Base-by-base conservation (phyloP, 1,140 invertebrate species). In the Drosophila kurseongensis region DNA sequence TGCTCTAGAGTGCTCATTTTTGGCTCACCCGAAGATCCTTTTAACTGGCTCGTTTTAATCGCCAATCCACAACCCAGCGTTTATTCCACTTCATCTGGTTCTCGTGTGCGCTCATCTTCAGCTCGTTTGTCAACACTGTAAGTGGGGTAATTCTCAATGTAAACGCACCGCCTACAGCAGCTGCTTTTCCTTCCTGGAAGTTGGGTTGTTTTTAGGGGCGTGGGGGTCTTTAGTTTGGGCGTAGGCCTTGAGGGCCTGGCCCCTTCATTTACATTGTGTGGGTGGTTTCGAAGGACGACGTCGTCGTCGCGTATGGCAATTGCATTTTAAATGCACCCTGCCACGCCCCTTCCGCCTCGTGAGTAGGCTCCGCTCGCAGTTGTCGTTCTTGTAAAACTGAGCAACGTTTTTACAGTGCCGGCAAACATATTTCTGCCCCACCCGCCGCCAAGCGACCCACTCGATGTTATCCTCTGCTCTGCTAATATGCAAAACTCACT, bases 141-240 rank as follows among this genome's bases (percentile, higher is more conserved):
- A 88, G 83, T 88, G 79, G 83, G 83, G 83, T 88, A 88, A 88
- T 88, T 88, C 82, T 88, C 79, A 88, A 77, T 88, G 83, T 88
- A 88, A 88, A 83, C 83, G 84, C 67, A 73, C 73, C 83, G 83
- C 83, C 83, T 82, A 56, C 56, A 78, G 83, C 78, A 75, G 71
- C 76, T 80, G 80, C 61, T 75, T 61, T 51, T 51, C 67, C n/a
- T 75, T 47, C n/a, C 54, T 10, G 16, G 2, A 16, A 36, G 50
- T 18, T 13, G 16, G 29, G 18, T 7, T n/a, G 51, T 47, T 40
- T 55, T 62, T n/a, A 35, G 14, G 35, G 67, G 18, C n/a, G 14
- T 35, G 51, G 14, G 23, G 42, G 74, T 69, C 41, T 79, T 78
- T 45, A 56, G 78, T 35, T 38, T 58, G 66, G 58, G 62, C 47